These are phyloP conservation scores for Lucilia cuprina DNA, from an alignment of 1,140 invertebrate genomes.

Conservation along the genomic window DNA sequence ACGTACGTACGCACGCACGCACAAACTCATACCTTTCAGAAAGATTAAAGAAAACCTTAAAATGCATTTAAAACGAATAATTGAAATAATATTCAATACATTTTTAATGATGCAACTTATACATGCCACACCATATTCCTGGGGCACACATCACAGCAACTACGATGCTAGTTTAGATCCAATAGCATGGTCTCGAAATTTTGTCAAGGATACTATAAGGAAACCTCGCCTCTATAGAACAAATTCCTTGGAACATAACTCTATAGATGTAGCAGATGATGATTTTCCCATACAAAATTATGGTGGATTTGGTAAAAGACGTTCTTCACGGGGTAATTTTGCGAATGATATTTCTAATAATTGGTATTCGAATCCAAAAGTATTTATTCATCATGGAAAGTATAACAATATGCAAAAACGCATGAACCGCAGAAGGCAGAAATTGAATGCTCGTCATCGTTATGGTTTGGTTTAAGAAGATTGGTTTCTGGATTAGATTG, in stretches of 20 bases:
- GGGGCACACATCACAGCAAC: slow-evolving; percentile 42
- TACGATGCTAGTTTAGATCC: slow-evolving; percentile 57
- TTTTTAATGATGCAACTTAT: background rate
- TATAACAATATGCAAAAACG: background rate
- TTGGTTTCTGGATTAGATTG: background rate
- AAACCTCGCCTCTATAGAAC: background rate
- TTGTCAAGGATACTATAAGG: slow-evolving; percentile 51
- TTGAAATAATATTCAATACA: slow-evolving; percentile 19
- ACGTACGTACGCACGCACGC: background rate
- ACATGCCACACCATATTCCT: slow-evolving; percentile 34
- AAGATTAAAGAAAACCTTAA: background rate
- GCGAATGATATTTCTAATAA: background rate
- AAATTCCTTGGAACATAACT: background rate
- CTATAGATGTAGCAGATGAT: background rate
- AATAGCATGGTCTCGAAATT: slow-evolving; percentile 50
- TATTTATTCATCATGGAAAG: too few species aligned
- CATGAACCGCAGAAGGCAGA: background rate
- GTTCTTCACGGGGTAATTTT: background rate
- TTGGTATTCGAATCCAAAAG: background rate
- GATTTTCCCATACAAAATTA: background rate
- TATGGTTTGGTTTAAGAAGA: background rate
- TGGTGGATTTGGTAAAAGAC: background rate
- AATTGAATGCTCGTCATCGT: background rate
- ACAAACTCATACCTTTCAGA: background rate
- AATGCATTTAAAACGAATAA: background rate